Conservation (phyloP, 2,888 invertebrate genomes). For the Punctoribates punctum region DNA sequence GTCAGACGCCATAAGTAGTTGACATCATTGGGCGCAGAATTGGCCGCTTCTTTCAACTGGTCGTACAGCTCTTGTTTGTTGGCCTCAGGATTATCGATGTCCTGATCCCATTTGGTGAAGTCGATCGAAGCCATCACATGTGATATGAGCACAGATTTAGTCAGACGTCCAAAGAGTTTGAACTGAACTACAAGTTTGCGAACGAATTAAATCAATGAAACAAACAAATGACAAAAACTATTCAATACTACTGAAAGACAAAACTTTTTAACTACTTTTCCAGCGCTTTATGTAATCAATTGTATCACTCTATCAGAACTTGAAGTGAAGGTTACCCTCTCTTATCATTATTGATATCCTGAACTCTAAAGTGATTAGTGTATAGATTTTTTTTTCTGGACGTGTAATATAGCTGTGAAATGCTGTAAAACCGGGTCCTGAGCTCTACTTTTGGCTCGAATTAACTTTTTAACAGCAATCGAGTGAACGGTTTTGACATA, state of each 20-base stretch:
- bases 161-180: background rate
- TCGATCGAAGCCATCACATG: background rate
- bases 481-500: no score
- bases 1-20: conserved; percentile 32
- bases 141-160: background rate
- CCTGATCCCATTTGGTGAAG: conserved; percentile 22
- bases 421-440: no score
- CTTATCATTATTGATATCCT: conserved; percentile 10
- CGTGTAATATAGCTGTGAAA: no score
- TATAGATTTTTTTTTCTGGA: no score
- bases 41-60: background rate
- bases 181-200: conserved; percentile 10
- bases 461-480: no score
- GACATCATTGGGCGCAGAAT: background rate
- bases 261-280: no score
- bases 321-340: conserved; percentile 16
- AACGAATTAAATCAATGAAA: background rate
- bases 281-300: background rate
- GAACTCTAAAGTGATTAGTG: background rate
- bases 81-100: conserved; percentile 19
- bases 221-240: background rate
- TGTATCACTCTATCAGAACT: conserved; percentile 15
- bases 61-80: conserved; percentile 30
- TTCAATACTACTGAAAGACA: no score
- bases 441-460: no score